Conservation (phyloP, 2,888 invertebrate species). For the Apodemia zela region DNA sequence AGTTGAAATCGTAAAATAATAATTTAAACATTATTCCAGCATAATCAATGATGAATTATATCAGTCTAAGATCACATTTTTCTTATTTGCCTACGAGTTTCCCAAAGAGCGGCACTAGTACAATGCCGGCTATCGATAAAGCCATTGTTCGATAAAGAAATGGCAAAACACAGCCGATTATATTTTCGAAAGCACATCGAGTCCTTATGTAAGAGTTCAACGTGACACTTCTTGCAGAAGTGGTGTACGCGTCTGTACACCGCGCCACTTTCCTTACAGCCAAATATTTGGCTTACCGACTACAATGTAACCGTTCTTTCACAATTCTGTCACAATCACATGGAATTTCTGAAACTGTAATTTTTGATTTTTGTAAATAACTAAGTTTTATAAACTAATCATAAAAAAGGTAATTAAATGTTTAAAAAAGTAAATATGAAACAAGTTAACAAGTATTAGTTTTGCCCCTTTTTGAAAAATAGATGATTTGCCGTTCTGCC, state of each 20-base stretch:
- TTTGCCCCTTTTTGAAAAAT: no score
- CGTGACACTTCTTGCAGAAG: conserved; percentile 68
- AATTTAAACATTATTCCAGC: no score
- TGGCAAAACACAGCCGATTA: conserved; percentile 62
- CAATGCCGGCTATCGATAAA: conserved; percentile 36
- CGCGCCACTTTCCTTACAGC: conserved; percentile 72
- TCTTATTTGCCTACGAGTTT: not conserved
- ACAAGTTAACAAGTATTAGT: no score
- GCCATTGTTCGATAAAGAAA: conserved; percentile 57
- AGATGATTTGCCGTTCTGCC: no score
- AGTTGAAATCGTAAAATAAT: no score
- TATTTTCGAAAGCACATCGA: conserved; percentile 75
- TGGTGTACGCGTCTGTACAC: conserved; percentile 55
- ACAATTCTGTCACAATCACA: conserved; percentile 9
- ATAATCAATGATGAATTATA: no score
- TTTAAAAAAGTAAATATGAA: no score
- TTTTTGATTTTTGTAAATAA: not conserved
- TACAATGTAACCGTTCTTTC: conserved; percentile 23
- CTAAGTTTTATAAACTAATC: no score
- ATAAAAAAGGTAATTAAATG: no score
- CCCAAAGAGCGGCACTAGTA: not conserved
- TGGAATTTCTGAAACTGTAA: not conserved
- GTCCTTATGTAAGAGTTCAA: conserved; percentile 79
- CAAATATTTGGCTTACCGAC: conserved; percentile 61
- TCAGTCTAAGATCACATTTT: no score